Evolutionary conservation across 2,113 vertebrate species (phyloP).

Genomic region (Ovis aries): DNA sequence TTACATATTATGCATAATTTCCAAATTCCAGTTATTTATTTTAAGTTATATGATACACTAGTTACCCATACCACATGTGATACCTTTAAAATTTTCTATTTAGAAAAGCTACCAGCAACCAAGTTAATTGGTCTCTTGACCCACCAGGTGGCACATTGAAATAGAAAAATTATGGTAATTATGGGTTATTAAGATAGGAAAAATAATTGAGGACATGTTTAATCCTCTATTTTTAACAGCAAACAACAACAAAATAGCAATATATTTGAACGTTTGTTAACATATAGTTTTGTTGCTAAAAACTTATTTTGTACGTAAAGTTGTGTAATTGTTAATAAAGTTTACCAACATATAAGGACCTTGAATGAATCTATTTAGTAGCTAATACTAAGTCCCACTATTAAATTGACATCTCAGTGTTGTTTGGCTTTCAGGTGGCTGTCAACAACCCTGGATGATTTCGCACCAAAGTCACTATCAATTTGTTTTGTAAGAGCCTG

Average conservation of each 20-base stretch:
- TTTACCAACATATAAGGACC: not conserved
- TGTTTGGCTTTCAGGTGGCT: not conserved
- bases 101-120: not conserved
- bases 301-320: not conserved
- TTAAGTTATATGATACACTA: not conserved
- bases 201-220: not conserved
- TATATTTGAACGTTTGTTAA: not conserved
- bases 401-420: not conserved
- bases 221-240: not conserved
- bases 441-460: not conserved
- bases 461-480: not conserved
- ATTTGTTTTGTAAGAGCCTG: not conserved
- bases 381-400: not conserved
- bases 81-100: not conserved
- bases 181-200: not conserved
- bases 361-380: not conserved
- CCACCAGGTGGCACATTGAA: not conserved
- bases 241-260: not conserved
- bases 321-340: not conserved
- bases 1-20: not conserved
- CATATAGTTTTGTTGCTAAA: not conserved
- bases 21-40: not conserved
- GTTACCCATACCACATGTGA: not conserved
- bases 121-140: not conserved
- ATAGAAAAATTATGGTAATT: not conserved